Conservation (phyloP, 2,888 invertebrate species). For the Drosophila borealis region DNA sequence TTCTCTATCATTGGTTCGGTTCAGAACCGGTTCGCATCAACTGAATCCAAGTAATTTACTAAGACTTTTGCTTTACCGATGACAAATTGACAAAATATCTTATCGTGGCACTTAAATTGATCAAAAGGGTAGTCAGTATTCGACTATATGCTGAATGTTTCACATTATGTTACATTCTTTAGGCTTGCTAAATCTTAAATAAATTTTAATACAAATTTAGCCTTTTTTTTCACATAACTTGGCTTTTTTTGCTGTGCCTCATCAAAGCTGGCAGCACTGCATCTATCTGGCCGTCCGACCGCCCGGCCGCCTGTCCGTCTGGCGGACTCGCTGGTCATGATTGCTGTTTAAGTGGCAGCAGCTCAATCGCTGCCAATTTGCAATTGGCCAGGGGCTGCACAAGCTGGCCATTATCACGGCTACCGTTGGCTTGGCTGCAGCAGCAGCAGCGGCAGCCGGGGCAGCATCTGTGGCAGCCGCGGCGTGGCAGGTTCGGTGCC, state of each 20-base stretch:
- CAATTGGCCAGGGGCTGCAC: constrained; percentile 49
- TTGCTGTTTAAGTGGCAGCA: constrained; percentile 59
- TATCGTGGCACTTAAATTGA: no score
- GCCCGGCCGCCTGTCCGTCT: neutral
- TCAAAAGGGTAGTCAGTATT: no score
- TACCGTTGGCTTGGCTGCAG: constrained; percentile 55
- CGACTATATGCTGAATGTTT: no score
- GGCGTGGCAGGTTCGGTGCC: constrained; percentile 46
- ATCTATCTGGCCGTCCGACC: neutral
- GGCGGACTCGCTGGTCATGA: constrained; percentile 41
- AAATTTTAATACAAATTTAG: neutral
- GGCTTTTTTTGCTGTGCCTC: neutral
- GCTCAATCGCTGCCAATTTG: constrained; percentile 61
- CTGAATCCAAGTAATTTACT: no score
- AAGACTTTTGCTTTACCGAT: no score
- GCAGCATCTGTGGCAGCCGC: constrained; percentile 1
- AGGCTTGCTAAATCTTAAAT: no score
- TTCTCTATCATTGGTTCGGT: no score
- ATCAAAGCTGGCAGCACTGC: neutral
- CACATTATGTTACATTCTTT: no score
- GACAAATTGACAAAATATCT: no score
- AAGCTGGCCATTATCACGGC: constrained; percentile 73
- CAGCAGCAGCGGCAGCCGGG: neutral
- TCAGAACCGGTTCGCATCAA: no score
- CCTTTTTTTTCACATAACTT: neutral